Conservation (phyloP, 2,797 vertebrate species). For the Crypturellus tataupa region DNA sequence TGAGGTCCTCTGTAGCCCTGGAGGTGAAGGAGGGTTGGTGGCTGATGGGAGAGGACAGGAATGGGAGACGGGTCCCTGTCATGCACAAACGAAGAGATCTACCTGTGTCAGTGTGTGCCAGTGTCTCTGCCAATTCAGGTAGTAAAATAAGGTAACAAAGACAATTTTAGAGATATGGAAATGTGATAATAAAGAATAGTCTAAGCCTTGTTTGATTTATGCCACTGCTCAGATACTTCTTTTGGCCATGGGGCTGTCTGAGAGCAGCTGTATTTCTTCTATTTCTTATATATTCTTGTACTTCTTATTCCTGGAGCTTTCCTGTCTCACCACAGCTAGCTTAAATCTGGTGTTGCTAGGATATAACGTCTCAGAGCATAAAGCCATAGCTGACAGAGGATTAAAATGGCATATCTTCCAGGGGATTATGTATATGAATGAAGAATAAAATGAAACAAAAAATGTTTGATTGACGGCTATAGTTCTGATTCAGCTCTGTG, state of each 20-base stretch:
- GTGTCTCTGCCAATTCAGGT: background rate
- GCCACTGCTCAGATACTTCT: background rate
- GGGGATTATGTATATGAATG: conserved; percentile 24
- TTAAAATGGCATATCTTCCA: conserved; percentile 47
- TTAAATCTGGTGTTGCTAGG: conserved; percentile 69
- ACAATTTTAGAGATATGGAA: background rate
- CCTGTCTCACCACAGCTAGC: background rate
- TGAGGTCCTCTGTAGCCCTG: background rate
- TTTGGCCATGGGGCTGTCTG: background rate
- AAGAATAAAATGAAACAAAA: conserved; percentile 35
- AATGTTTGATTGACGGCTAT: conserved; percentile 15
- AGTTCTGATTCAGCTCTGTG: background rate
- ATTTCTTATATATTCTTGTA: background rate
- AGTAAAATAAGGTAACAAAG: background rate
- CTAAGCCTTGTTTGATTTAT: fast-evolving
- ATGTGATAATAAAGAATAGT: fast-evolving
- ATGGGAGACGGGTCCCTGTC: background rate
- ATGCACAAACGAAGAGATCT: background rate
- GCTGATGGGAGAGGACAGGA: background rate
- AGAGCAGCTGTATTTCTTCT: background rate
- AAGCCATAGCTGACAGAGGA: conserved; percentile 32
- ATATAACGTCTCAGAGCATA: conserved; percentile 50
- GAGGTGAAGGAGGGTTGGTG: background rate
- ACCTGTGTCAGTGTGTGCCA: background rate
- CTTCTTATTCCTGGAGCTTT: background rate